Base-by-base conservation (phyloP, 2,888 invertebrate species). In the Azorinus chamasolen region DNA sequence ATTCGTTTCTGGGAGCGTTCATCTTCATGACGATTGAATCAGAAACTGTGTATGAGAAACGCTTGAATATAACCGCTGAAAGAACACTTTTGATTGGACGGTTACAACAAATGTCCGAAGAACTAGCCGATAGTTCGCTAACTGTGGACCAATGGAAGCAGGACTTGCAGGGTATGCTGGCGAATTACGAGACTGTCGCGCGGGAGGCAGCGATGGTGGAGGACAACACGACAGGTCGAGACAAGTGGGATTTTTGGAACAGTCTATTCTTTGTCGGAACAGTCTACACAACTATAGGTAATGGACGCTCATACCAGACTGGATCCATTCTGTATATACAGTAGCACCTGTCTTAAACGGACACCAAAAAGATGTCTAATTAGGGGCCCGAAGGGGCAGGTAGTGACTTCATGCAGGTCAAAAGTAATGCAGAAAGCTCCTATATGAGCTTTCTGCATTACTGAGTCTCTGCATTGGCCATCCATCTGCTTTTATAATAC, bases 141-240 rank as follows among this genome's bases (percentile, higher is more conserved):
- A 80, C 66, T 59, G 48, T 69, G 48, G 53, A 59, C 6, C 51
- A 81, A 25, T 85, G 84, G 83, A 81, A 74, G 25, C 41, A 62
- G 95, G 70, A 57, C 16, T 66, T 87, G 25, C 54, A 70, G 22
- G 95, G 95, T 84, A 96, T 96, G 91, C 93, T 98, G 63, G 95
- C 96, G 91, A 96, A 95, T 80, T 98, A 98, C 90, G 98, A 98
- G 92, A 96, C 96, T 79, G 97, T 97, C 90, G 93, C 98, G 39
- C 96, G 97, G 87, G 95, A 95, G 0, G 96, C 97, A 8, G 32
- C 32, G 32, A 32, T 32, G 32, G 32, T 32, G 4, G 58, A 71
- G 14, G 65, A 74, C 8, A 71, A 71, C 18, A 27, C 63, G 3
- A 96, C 97, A 79, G 97, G 97, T 1, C 96, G 66, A 18, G 59